Evolutionary conservation across 2,113 vertebrate species (phyloP), one percentile per base, ranked within the genome.

Genomic region (Dolichallabes microphthalmus): DNA sequence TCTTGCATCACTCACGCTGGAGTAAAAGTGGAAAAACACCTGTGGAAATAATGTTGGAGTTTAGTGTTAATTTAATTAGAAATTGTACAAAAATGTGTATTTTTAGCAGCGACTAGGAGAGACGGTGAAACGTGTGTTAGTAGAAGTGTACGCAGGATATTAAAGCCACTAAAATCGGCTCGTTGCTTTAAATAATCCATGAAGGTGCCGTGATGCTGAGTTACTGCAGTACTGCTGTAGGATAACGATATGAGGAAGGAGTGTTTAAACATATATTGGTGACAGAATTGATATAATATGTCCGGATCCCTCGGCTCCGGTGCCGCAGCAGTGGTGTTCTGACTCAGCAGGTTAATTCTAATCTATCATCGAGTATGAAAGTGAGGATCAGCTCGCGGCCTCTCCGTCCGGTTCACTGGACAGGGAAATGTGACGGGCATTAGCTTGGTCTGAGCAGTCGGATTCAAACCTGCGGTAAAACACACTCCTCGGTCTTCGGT

Each of bases 401-500:
- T 68, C 68, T 82, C 50, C 4, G n/a, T 53, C 9, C 35, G 55
- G 71, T 64, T 84, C 71, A 64, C 71, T 64, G 39, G 76, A 45
- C 57, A 76, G 50, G 27, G 64, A 71, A 69, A 68, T 82, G 58
- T n/a, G 60, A 55, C 30, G 39, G 32, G 71, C 35, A 64, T 50
- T 52, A 57, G 27, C 69, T 50, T 32, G 11, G 66, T 84, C 60
- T 32, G 27, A 76, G 71, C 71, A 22, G 60, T 77, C 12, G 7
- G 30, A 30, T 77, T 66, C 39, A 55, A 35, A 52, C n/a, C 71
- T 7, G 8, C n/a, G 15, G 82, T 75, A 64, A 63, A 53, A 30
- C 20, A 53, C 53, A 35, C n/a, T 14, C 68, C 74, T 73, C 27
- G 32, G 58, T 63, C 27, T 82, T 69, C 13, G 55, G 64, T 71